phyloP scores from a whole-genome alignment of 2,797 vertebrate genomes.

The Schizopygopsis pylzovi region DNA sequence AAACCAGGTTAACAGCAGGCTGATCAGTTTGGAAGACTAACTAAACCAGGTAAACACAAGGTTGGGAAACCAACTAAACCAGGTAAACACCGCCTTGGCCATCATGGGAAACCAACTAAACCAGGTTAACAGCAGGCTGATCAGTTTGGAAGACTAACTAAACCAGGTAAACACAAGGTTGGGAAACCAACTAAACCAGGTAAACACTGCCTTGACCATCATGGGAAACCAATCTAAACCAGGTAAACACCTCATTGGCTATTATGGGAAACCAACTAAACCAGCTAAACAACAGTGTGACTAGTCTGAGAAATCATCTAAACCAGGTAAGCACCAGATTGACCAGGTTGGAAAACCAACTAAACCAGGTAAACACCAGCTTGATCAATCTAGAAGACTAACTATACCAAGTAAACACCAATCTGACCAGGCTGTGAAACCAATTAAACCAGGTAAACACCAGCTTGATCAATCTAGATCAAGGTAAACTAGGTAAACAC shows the following conservation, averaged over 20 bases:
- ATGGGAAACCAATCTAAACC: not conserved
- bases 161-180: accelerated
- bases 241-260: not conserved
- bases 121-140: accelerated
- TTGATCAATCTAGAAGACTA: not conserved
- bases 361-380: not conserved
- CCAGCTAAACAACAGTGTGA: no score
- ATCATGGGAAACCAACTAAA: not conserved
- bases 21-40: not conserved
- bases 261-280: no score
- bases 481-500: no score
- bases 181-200: not conserved
- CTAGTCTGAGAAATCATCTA: not conserved
- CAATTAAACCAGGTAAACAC: not conserved
- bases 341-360: not conserved
- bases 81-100: accelerated
- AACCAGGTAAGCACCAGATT: not conserved
- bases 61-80: not conserved
- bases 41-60: not conserved
- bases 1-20: accelerated
- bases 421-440: accelerated
- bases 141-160: not conserved
- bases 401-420: not conserved
- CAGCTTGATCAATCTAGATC: no score
- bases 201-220: accelerated